phyloP scores from a whole-genome alignment of 2,797 vertebrate genomes.

The Poeciliopsis presidionis region DNA sequence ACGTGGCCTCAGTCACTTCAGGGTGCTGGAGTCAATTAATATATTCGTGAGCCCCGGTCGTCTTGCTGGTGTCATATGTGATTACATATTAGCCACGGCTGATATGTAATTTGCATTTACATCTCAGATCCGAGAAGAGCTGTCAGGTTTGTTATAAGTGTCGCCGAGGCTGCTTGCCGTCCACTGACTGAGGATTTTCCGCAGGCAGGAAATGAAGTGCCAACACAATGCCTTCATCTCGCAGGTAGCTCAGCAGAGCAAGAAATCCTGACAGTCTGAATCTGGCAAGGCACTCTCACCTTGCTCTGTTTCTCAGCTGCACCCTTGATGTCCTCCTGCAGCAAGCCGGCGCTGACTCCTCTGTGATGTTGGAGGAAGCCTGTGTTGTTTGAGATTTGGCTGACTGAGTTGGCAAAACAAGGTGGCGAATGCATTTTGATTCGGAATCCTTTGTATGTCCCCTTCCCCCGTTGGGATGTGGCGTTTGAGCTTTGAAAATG shows the following conservation, averaged over 20 bases:
- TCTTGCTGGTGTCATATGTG: slow-evolving; percentile 80
- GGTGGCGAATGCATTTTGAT: slow-evolving; percentile 77
- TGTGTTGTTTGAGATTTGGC: slow-evolving; percentile 82
- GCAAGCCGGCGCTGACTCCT: slow-evolving; percentile 68
- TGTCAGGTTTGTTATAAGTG: slow-evolving; percentile 69
- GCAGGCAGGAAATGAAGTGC: slow-evolving; percentile 75
- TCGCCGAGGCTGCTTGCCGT: slow-evolving; percentile 44
- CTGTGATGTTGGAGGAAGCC: slow-evolving; percentile 77
- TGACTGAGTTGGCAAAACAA: slow-evolving; percentile 80
- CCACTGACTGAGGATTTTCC: slow-evolving; percentile 60
- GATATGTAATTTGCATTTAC: slow-evolving; percentile 79
- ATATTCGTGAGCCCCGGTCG: slow-evolving; percentile 68
- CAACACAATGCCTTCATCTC: slow-evolving; percentile 72
- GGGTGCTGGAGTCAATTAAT: slow-evolving; percentile 78
- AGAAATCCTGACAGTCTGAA: slow-evolving; percentile 73
- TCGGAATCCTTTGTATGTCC: slow-evolving; percentile 72
- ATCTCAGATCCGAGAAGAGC: slow-evolving; percentile 69
- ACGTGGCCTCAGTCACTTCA: slow-evolving; percentile 73
- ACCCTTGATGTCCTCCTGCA: slow-evolving; percentile 75
- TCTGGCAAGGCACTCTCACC: slow-evolving; percentile 74
- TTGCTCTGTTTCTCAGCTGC: slow-evolving; percentile 66
- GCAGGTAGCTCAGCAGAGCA: slow-evolving; percentile 61
- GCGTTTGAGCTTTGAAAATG: slow-evolving; percentile 75
- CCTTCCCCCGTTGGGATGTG: slow-evolving; percentile 63
- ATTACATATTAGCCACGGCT: slow-evolving; percentile 78